A percentile compares a stretch with the other conserved stretches of the same genome.
Conservation (phyloP, 2,797 vertebrate species). For the Bradypodion ventrale region DNA sequence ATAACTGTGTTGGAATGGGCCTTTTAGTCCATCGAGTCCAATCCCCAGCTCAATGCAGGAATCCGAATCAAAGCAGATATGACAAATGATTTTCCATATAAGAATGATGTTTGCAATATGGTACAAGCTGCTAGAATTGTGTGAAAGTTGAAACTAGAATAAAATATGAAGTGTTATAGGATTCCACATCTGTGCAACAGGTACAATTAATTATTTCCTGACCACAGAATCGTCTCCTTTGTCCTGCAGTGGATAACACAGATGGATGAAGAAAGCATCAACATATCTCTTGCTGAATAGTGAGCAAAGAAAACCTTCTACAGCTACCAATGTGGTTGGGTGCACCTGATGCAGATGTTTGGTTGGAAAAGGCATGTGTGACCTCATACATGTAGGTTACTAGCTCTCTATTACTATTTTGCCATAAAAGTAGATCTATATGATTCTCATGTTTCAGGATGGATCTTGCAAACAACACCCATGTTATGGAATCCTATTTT, state of each 20-base stretch:
- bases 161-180: neutral
- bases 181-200: neutral
- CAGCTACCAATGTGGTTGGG: neutral
- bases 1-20: too few relatives aligned
- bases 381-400: neutral
- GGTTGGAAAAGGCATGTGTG: neutral
- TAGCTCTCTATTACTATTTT: neutral
- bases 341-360: neutral
- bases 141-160: too few relatives aligned
- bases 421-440: neutral
- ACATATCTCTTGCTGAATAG: neutral
- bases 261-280: neutral
- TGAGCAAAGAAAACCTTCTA: neutral
- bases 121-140: neutral
- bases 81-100: too few relatives aligned
- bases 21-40: too few relatives aligned
- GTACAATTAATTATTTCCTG: neutral
- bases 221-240: neutral
- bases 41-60: too few relatives aligned
- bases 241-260: neutral
- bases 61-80: too few relatives aligned
- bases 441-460: neutral
- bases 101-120: neutral
- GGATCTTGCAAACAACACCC: neutral
- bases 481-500: neutral